Evolutionary conservation across 2,113 vertebrate species (phyloP).

Genomic region (Cochlearius cochlearius): DNA sequence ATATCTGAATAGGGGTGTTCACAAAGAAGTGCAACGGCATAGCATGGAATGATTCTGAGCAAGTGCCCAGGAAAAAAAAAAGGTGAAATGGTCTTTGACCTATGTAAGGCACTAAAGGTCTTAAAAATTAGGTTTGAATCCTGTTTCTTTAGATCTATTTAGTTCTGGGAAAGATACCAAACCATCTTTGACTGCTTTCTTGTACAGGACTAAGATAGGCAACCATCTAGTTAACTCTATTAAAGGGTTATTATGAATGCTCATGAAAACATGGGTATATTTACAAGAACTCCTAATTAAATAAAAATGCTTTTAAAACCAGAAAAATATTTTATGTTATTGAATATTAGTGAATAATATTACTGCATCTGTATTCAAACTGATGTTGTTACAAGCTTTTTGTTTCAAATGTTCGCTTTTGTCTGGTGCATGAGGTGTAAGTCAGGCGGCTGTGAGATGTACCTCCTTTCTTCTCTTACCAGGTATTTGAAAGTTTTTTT

Average conservation of each 20-base stretch:
- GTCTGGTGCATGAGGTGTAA: accelerated
- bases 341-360: background rate
- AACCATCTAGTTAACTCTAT: background rate
- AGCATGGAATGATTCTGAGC: background rate
- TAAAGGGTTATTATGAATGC: background rate
- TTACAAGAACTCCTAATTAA: background rate
- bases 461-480: background rate
- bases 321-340: background rate
- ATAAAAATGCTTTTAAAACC: background rate
- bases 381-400: background rate
- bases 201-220: background rate
- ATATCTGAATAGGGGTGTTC: background rate
- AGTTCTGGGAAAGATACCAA: background rate
- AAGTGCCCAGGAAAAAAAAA: background rate
- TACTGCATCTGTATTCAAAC: background rate
- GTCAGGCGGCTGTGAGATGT: background rate
- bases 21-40: background rate
- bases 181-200: background rate
- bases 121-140: background rate
- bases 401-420: background rate
- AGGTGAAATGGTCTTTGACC: background rate
- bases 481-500: background rate
- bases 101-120: background rate
- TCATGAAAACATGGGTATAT: background rate
- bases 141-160: background rate